phyloP scores from a whole-genome alignment of 1,140 invertebrate species.

The Drosophila ogumai region DNA sequence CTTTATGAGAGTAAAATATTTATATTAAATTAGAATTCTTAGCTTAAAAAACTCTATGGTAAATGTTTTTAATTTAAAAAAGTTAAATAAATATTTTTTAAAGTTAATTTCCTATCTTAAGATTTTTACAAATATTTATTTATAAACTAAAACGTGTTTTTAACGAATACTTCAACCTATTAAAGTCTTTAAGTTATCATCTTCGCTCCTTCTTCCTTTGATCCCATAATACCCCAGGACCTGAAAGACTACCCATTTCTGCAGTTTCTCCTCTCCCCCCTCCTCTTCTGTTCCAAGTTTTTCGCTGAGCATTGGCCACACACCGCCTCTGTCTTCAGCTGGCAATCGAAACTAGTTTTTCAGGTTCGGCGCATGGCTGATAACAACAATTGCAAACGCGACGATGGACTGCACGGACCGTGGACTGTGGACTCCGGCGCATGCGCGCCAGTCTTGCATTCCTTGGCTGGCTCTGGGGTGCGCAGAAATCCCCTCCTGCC shows the following conservation, averaged over 20 bases:
- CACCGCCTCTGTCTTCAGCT: slow-evolving; percentile 43
- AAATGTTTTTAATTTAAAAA: not conserved
- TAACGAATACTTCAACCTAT: not conserved
- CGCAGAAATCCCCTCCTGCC: slow-evolving; percentile 5
- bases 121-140: no score
- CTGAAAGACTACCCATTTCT: slow-evolving; percentile 1
- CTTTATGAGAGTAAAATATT: not conserved
- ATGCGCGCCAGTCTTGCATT: slow-evolving; percentile 65
- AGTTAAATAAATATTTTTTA: not conserved
- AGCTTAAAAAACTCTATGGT: no score
- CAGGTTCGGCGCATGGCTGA: slow-evolving; percentile 75
- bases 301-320: slow-evolving; percentile 37
- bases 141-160: not conserved
- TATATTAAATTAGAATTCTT: no score
- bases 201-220: not conserved
- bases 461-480: slow-evolving; percentile 48
- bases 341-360: slow-evolving; percentile 78
- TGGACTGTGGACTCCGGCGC: slow-evolving; percentile 52
- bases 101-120: no score
- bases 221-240: slow-evolving; percentile 20
- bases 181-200: not conserved
- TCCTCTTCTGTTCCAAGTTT: not conserved
- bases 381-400: slow-evolving; percentile 77
- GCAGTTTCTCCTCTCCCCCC: not conserved
- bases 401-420: slow-evolving; percentile 15